These are phyloP conservation scores for Elysia chlorotica DNA, from an alignment of 1,140 invertebrate genomes.

Conservation along the genomic window DNA sequence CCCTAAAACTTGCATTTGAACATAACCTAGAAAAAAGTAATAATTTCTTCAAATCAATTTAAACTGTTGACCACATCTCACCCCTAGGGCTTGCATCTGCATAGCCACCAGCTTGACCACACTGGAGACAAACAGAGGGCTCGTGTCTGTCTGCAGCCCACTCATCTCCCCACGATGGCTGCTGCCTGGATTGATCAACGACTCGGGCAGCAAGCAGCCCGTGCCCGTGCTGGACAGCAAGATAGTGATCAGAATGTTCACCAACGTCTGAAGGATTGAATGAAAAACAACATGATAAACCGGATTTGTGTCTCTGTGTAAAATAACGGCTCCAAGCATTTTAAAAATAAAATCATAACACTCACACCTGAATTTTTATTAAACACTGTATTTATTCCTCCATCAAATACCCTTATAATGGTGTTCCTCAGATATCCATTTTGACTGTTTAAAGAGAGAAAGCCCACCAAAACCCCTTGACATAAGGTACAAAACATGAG, in stretches of 20 bases:
- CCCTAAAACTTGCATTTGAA: no score
- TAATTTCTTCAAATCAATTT: not conserved
- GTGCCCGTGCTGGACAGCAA: slow-evolving; percentile 69
- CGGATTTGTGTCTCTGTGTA: no score
- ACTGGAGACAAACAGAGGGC: slow-evolving; percentile 94
- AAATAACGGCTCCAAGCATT: no score
- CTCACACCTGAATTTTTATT: no score
- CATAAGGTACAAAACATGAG: no score
- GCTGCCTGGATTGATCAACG: slow-evolving; percentile 37
- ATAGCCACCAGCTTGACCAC: slow-evolving; percentile 91
- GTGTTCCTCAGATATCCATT: no score
- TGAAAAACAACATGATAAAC: no score
- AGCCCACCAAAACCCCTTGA: no score
- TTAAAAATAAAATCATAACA: no score
- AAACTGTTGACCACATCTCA: slow-evolving; percentile 58
- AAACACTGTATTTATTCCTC: no score
- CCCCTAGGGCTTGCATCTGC: slow-evolving; percentile 88
- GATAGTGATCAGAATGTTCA: slow-evolving; percentile 65
- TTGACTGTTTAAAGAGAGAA: no score
- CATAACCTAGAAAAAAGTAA: slow-evolving; percentile 1
- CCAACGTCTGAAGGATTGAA: slow-evolving; percentile 74
- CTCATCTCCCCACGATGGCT: slow-evolving; percentile 64
- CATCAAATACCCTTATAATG: no score
- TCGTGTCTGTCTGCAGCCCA: slow-evolving; percentile 82
- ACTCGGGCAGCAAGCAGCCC: slow-evolving; percentile 45